phyloP scores from a whole-genome alignment of 2,888 invertebrate species.

The Protophormia terraenovae region DNA sequence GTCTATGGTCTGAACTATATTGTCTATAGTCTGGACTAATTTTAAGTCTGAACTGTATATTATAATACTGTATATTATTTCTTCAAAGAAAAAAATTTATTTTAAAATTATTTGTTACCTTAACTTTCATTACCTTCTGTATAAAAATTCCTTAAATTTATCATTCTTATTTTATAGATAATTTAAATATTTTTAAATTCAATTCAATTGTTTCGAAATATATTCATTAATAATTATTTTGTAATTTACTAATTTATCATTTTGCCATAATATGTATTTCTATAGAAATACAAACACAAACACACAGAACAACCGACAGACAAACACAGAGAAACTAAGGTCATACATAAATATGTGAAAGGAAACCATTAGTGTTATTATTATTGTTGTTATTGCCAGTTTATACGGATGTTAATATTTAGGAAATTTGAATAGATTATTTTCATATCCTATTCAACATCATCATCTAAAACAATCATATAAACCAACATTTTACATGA shows the following conservation, averaged over 20 bases:
- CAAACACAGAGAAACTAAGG: neutral
- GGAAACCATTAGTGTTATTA: conserved; percentile 14
- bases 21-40: too few species aligned
- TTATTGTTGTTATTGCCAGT: neutral
- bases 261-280: neutral
- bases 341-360: neutral
- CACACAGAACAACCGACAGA: neutral
- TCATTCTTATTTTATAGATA: conserved; percentile 14
- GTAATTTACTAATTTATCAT: conserved; percentile 19
- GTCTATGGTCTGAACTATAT: too few species aligned
- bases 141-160: conserved; percentile 4
- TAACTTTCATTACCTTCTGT: too few species aligned
- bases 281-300: neutral
- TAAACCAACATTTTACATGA: neutral
- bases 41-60: too few species aligned
- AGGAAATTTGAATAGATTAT: conserved; percentile 37
- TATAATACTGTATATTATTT: too few species aligned
- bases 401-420: conserved; percentile 25
- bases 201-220: conserved; percentile 45
- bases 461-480: neutral
- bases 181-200: conserved; percentile 38
- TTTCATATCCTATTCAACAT: conserved; percentile 16
- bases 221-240: conserved; percentile 42
- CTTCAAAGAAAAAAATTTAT: too few species aligned
- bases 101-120: too few species aligned